Percentiles rank a stretch among this genome's conserved stretches.
Conservation (phyloP, 2,888 invertebrate genomes). For the Oscheius myriophilus region DNA sequence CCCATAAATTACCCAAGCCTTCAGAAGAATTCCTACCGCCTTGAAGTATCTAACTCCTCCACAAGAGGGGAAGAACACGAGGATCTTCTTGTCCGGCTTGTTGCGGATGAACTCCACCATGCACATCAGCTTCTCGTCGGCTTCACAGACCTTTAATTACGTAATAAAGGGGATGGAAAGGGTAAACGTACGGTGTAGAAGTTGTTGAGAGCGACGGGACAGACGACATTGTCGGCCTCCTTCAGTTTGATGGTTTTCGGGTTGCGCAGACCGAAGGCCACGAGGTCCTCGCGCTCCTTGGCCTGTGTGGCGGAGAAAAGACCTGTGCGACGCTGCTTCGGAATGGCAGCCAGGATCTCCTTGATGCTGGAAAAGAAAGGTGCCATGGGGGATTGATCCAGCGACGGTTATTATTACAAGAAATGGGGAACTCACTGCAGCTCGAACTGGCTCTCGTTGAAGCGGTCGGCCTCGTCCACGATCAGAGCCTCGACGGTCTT, state of each 20-base stretch:
- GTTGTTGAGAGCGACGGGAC: slow-evolving; percentile 52
- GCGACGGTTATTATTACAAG: too few species aligned
- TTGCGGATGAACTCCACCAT: slow-evolving; percentile 81
- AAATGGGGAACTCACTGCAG: slow-evolving; percentile 70
- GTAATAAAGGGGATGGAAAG: neutral
- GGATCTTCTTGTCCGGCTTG: slow-evolving; percentile 71
- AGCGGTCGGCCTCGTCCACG: slow-evolving; percentile 93
- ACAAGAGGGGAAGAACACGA: slow-evolving; percentile 90
- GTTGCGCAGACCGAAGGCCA: slow-evolving; percentile 82
- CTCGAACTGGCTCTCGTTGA: slow-evolving; percentile 91
- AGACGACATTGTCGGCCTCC: slow-evolving; percentile 46
- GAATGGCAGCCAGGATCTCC: slow-evolving; percentile 87
- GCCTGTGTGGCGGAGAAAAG: slow-evolving; percentile 99
- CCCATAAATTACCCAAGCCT: neutral
- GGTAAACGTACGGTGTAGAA: slow-evolving; percentile 43
- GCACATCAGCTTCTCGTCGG: slow-evolving; percentile 84
- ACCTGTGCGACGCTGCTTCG: slow-evolving; percentile 91
- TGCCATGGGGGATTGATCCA: too few species aligned
- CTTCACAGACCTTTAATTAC: slow-evolving; percentile 74
- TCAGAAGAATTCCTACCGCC: slow-evolving; percentile 32
- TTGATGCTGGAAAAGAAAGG: slow-evolving; percentile 76
- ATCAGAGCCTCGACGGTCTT: slow-evolving; percentile 82
- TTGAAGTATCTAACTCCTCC: slow-evolving; percentile 93
- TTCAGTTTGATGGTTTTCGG: slow-evolving; percentile 54
- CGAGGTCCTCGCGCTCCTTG: slow-evolving; percentile 87